Evolutionary conservation across 2,113 vertebrate genomes (phyloP).

Genomic region (Pheucticus melanocephalus): DNA sequence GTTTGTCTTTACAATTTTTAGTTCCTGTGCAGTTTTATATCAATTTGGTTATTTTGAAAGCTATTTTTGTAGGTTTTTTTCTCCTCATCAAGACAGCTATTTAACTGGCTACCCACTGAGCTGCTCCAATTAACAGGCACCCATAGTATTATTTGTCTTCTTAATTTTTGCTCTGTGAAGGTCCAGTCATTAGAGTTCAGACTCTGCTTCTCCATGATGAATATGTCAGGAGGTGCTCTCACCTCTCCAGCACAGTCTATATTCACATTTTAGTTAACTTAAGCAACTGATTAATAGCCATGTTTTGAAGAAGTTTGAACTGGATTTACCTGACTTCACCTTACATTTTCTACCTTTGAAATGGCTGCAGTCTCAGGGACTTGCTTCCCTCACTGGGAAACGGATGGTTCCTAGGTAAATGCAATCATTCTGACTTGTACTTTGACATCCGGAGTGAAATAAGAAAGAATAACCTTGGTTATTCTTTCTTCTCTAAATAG

Average conservation of each 20-base stretch:
- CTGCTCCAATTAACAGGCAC: slow-evolving; percentile 31
- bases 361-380: background rate
- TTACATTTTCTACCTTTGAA: background rate
- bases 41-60: slow-evolving; percentile 18
- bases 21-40: background rate
- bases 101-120: slow-evolving; percentile 30
- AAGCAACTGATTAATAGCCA: background rate
- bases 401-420: background rate
- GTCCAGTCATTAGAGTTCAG: slow-evolving; percentile 5
- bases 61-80: background rate
- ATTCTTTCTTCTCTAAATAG: background rate
- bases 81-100: background rate
- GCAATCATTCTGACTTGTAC: background rate
- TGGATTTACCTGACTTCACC: background rate
- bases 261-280: background rate
- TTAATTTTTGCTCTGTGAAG: slow-evolving; percentile 15
- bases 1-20: background rate
- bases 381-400: background rate
- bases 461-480: too few relatives aligned
- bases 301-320: background rate
- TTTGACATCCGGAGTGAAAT: background rate
- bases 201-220: background rate
- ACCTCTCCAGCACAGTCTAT: background rate
- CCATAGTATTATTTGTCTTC: slow-evolving; percentile 36
- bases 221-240: background rate